Conservation (phyloP, 1,140 invertebrate species). For the Conus betulinus region DNA sequence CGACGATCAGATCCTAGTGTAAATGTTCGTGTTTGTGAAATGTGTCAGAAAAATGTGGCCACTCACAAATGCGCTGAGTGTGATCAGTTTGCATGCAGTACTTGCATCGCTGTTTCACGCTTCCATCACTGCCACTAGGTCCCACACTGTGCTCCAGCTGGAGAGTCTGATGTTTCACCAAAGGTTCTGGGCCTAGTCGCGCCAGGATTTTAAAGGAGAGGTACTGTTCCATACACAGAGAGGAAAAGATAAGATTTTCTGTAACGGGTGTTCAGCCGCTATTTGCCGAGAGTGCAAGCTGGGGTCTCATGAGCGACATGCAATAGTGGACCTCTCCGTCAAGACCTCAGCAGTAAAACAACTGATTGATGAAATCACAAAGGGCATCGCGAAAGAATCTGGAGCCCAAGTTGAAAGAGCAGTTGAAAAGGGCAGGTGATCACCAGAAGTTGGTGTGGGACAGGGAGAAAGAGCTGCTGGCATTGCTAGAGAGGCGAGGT, state of each 20-base stretch:
- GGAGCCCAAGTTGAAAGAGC: neutral
- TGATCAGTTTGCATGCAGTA: constrained; percentile 27
- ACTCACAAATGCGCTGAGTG: constrained; percentile 31
- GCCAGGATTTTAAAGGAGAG: neutral
- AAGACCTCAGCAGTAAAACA: neutral
- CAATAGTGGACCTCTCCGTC: neutral
- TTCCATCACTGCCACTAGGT: constrained; percentile 20
- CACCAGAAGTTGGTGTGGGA: neutral
- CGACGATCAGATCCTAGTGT: neutral
- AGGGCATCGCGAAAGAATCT: neutral
- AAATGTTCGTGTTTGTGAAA: neutral
- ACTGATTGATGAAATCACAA: neutral
- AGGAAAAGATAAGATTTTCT: constrained; percentile 33
- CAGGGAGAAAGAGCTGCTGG: neutral
- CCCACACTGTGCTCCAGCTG: constrained; percentile 26
- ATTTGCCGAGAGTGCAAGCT: constrained; percentile 43
- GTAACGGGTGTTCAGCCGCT: neutral
- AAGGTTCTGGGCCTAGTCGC: neutral
- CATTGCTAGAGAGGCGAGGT: neutral
- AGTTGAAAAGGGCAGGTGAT: neutral
- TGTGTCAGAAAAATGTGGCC: neutral
- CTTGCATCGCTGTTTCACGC: constrained; percentile 25
- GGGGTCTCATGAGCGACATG: constrained; percentile 35
- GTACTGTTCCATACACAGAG: constrained; percentile 29
- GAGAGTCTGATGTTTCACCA: neutral